Evolutionary conservation across 2,888 invertebrate genomes (phyloP).

Genomic region (Macaria notata): DNA sequence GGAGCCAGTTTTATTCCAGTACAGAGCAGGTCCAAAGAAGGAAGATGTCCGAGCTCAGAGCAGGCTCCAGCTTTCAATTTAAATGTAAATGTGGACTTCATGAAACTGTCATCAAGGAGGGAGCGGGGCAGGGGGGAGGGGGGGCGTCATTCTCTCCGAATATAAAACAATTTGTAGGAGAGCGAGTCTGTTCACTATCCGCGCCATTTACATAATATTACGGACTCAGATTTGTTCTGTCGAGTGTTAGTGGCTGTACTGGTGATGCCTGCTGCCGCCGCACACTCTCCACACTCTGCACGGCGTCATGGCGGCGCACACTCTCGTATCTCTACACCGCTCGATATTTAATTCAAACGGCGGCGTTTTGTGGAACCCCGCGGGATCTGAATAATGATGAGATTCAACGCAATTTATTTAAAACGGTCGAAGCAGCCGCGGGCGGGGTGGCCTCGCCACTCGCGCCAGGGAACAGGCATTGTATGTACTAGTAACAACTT

Average conservation of each 20-base stretch:
- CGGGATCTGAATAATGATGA: conserved; percentile 23
- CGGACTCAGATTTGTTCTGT: background rate
- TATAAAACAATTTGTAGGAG: conserved; percentile 55
- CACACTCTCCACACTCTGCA: background rate
- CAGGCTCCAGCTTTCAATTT: conserved; percentile 40
- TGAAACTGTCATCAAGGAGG: conserved; percentile 53
- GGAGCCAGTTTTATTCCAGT: too few species aligned
- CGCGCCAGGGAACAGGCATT: too few species aligned
- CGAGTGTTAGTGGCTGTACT: background rate
- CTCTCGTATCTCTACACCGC: background rate
- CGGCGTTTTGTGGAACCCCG: background rate
- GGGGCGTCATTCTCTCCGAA: conserved; percentile 34
- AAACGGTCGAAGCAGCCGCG: conserved; percentile 16
- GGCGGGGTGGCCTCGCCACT: background rate
- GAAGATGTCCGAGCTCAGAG: background rate
- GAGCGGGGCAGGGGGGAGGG: conserved; percentile 22
- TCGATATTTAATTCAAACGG: background rate
- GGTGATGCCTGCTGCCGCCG: too few species aligned
- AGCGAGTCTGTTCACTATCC: conserved; percentile 52
- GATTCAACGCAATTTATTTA: conserved; percentile 33
- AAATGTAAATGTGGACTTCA: conserved; percentile 53
- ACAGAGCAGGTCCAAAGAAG: background rate
- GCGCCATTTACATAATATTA: conserved; percentile 41
- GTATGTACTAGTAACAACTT: too few species aligned
- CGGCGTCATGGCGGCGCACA: background rate